A percentile compares a stretch with the other conserved stretches of the same genome.
These are phyloP conservation scores for Nymphicus hollandicus DNA, from an alignment of 2,113 vertebrate genomes.

Conservation along the genomic window DNA sequence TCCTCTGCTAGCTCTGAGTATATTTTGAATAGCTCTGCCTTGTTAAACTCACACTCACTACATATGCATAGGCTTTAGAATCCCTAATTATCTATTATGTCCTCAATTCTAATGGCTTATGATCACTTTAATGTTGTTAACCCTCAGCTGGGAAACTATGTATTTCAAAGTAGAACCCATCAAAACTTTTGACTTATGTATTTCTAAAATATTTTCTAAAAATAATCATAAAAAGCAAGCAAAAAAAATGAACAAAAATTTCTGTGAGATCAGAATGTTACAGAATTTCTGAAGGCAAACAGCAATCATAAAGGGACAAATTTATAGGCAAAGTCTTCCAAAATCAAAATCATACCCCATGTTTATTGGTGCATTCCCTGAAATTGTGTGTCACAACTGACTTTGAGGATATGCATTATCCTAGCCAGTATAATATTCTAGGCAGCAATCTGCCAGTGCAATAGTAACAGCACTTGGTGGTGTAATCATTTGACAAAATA, in stretches of 20 bases:
- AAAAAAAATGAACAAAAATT: background rate
- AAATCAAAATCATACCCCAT: background rate
- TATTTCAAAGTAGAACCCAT: background rate
- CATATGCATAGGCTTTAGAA: background rate
- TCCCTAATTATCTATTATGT: background rate
- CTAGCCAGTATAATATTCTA: background rate
- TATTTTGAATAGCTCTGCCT: background rate
- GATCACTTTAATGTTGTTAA: background rate
- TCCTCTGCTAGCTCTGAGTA: background rate
- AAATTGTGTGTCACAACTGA: fast-evolving
- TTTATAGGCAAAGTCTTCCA: background rate
- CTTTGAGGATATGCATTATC: background rate
- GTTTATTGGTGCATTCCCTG: background rate
- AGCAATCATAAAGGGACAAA: background rate
- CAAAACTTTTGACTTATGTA: background rate
- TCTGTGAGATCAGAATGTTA: fast-evolving
- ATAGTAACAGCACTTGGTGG: background rate
- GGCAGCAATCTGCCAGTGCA: background rate
- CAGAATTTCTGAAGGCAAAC: background rate
- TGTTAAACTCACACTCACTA: background rate
- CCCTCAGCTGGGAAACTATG: fast-evolving
- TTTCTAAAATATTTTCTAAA: background rate
- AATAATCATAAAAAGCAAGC: background rate
- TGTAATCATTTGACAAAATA: background rate
- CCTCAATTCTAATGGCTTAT: background rate